Conservation (phyloP, 2,888 invertebrate species). For the Blera fallax region DNA sequence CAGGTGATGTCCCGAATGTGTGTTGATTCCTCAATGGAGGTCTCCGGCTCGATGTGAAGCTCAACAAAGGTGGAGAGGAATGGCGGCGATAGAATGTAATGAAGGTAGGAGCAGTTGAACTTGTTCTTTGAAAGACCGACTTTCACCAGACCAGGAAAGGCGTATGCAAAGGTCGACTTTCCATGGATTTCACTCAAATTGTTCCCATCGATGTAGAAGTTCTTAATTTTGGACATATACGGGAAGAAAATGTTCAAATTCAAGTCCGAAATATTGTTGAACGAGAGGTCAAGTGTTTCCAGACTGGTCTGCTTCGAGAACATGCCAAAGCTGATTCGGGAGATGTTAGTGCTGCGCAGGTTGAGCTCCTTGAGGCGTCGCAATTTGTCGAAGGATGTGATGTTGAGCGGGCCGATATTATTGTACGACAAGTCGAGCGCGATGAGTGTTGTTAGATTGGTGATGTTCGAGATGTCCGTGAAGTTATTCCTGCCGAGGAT, state of each 20-base stretch:
- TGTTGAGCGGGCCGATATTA: slow-evolving; percentile 78
- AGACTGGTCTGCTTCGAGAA: slow-evolving; percentile 81
- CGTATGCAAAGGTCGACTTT: slow-evolving; percentile 77
- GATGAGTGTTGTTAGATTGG: slow-evolving; percentile 76
- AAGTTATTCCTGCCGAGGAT: slow-evolving; percentile 77
- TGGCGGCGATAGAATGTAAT: slow-evolving; percentile 78
- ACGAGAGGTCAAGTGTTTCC: slow-evolving; percentile 82
- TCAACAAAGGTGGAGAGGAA: slow-evolving; percentile 76
- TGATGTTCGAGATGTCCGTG: slow-evolving; percentile 77
- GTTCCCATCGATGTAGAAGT: slow-evolving; percentile 79
- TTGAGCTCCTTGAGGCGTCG: slow-evolving; percentile 78
- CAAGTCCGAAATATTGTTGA: slow-evolving; percentile 82
- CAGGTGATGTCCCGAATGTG: slow-evolving; percentile 81
- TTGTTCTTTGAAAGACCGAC: slow-evolving; percentile 79
- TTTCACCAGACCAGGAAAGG: slow-evolving; percentile 78
- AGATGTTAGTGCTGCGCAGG: slow-evolving; percentile 77
- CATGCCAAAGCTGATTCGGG: slow-evolving; percentile 79
- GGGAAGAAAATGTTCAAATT: slow-evolving; percentile 81
- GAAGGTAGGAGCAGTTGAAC: slow-evolving; percentile 80
- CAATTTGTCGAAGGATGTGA: slow-evolving; percentile 79
- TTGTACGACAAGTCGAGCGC: slow-evolving; percentile 79
- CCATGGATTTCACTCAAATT: slow-evolving; percentile 78
- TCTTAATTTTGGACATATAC: slow-evolving; percentile 78
- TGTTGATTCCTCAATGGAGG: slow-evolving; percentile 76
- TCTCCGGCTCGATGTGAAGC: slow-evolving; percentile 79